Base-by-base conservation (phyloP, 1,140 invertebrate genomes). In the Grapholita molesta region DNA sequence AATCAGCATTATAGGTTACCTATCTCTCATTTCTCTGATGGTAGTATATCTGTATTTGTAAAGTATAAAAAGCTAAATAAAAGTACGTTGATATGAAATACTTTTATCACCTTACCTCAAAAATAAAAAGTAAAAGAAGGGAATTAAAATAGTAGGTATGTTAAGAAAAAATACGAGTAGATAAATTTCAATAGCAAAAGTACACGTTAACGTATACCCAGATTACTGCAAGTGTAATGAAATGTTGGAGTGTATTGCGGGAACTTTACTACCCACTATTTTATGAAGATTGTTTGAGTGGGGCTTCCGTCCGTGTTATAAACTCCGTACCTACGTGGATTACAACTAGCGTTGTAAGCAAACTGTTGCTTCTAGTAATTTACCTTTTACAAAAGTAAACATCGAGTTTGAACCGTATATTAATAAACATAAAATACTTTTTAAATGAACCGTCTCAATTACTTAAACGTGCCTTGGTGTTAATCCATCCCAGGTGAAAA, bases 261-360 rank as follows among this genome's bases (percentile, higher is more conserved):
- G 42, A 12, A 15, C 18, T 15, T 61, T 61, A 30, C n/a, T 28
- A 28, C 25, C 11, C 11, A n/a, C 8, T 28, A 61, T 28, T 61
- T 61, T 61, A 61, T 61, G 55, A 28, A 28, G 55, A 61, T 61
- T 61, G 12, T 30, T 32, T 24, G 53, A 61, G 24, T 30, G n/a
- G 24, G 55, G 55, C 55, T 61, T 61, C 55, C 55, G 52, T 25
- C 52, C 8, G 21, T n/a, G 24, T 61, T 30, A 61, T 61, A 61
- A 61, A 61, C 42, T 48, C 15, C 3, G 24, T 15, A 15, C 55
- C 30, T 30, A 61, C 55, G n/a, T 28, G 24, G 52, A 55, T 55
- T 55, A 55, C 52, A 25, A 24, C 12, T 28, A 25, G 55, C 55
- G n/a, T 61, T 61, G 55, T 61, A 61, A 61, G 55, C 55, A 61